Evolutionary conservation across 1,140 invertebrate species (phyloP).

Genomic region (Drusus annulatus): DNA sequence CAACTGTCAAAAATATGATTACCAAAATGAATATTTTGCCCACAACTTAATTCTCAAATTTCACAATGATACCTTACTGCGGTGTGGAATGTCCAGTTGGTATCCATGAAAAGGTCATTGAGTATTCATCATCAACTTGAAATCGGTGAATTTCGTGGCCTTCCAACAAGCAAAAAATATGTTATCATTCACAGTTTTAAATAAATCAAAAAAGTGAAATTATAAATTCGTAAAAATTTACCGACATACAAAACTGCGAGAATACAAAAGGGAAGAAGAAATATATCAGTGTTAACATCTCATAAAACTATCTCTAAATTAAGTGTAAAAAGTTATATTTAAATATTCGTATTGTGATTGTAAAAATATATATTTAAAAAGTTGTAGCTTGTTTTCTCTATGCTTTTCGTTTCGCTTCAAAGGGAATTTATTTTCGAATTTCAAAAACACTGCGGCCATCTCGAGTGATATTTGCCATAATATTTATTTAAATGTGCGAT

Average conservation of each 20-base stretch:
- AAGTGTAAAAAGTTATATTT: constrained; percentile 19
- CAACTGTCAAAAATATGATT: background rate
- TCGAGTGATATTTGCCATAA: constrained; percentile 1
- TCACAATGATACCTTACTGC: too few species aligned
- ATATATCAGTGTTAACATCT: background rate
- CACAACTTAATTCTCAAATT: background rate
- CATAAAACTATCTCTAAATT: constrained; percentile 10
- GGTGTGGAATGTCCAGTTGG: too few species aligned
- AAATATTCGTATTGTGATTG: constrained; percentile 19
- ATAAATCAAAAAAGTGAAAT: background rate
- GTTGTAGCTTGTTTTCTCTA: background rate
- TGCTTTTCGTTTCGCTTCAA: constrained; percentile 20
- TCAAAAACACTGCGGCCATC: constrained; percentile 8
- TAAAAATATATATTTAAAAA: background rate
- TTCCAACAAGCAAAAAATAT: too few species aligned
- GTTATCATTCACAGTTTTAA: too few species aligned
- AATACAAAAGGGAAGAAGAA: background rate
- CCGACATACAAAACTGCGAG: too few species aligned
- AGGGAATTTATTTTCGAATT: constrained; percentile 3
- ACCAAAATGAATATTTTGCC: background rate
- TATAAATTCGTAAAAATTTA: background rate
- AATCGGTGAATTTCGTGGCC: too few species aligned
- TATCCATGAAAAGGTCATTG: too few species aligned
- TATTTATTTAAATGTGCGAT: background rate
- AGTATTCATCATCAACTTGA: too few species aligned